These are phyloP conservation scores for Bibio marci DNA, from an alignment of 2,888 invertebrate species.

Conservation along the genomic window DNA sequence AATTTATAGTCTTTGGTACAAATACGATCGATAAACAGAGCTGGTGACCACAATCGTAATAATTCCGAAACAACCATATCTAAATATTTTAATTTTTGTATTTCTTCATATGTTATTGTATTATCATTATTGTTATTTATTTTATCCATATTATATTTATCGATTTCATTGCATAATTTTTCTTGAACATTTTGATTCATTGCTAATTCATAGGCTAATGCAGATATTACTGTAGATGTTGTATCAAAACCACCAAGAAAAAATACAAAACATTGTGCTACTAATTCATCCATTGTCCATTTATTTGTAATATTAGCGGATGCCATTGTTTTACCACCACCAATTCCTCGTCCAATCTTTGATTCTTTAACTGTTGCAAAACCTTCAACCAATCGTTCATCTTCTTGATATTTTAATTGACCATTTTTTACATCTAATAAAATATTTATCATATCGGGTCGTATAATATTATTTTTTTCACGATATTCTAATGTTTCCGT, in stretches of 20 bases:
- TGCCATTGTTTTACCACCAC: too few species aligned
- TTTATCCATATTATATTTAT: conserved; percentile 18
- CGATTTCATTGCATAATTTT: too few species aligned
- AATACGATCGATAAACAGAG: conserved; percentile 3
- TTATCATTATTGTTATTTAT: too few species aligned
- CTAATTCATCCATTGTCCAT: not conserved
- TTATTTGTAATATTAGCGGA: conserved; percentile 6
- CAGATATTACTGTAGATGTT: not conserved
- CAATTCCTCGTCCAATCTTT: conserved; percentile 12
- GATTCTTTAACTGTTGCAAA: too few species aligned
- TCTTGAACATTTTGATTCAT: too few species aligned
- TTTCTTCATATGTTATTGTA: too few species aligned
- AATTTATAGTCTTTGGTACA: too few species aligned
- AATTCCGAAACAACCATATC: too few species aligned
- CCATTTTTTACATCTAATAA: conserved; percentile 12
- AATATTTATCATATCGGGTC: conserved; percentile 12
- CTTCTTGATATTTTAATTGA: conserved; percentile 3
- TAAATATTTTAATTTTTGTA: too few species aligned
- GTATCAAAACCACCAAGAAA: conserved; percentile 3
- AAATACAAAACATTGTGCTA: conserved; percentile 3
- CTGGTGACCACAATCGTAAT: too few species aligned
- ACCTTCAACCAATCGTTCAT: not conserved
- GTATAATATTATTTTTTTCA: conserved; percentile 10
- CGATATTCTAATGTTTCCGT: conserved; percentile 9
- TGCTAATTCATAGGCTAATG: conserved; percentile 2